These are phyloP conservation scores for Esperia sulphurella DNA, from an alignment of 2,888 invertebrate genomes.

Conservation along the genomic window DNA sequence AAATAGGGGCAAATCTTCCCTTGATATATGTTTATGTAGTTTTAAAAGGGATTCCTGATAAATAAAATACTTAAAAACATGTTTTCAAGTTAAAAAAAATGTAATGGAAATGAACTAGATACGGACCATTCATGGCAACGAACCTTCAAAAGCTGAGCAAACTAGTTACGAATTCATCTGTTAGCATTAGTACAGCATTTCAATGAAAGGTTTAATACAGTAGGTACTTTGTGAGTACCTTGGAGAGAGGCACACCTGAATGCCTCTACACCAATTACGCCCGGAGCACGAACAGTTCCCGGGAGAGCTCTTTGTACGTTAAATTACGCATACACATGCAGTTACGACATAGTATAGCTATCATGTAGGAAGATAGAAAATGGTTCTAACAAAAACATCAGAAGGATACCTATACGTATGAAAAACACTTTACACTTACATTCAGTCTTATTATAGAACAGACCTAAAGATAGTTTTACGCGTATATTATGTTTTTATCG, in stretches of 20 bases:
- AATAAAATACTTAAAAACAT: no score
- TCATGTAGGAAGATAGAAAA: not conserved
- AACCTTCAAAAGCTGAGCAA: not conserved
- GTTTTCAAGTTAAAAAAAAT: no score
- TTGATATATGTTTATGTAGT: no score
- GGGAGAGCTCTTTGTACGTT: conserved; percentile 34
- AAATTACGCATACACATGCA: conserved; percentile 10
- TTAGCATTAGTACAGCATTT: not conserved
- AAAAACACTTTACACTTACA: no score
- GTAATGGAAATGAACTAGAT: no score
- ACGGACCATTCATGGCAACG: not conserved
- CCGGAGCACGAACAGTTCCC: conserved; percentile 28
- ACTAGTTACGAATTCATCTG: conserved; percentile 1
- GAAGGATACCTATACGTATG: not conserved
- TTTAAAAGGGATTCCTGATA: no score
- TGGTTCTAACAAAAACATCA: not conserved
- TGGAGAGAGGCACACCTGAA: conserved; percentile 32
- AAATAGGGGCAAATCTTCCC: no score
- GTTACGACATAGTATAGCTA: conserved; percentile 12
- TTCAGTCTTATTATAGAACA: no score
- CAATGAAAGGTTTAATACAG: not conserved
- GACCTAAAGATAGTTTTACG: no score
- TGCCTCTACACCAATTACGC: conserved; percentile 40
- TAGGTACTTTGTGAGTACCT: no score
- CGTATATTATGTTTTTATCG: no score